Evolutionary conservation across 2,888 invertebrate genomes (phyloP).

Genomic region (Dasypolia templi): DNA sequence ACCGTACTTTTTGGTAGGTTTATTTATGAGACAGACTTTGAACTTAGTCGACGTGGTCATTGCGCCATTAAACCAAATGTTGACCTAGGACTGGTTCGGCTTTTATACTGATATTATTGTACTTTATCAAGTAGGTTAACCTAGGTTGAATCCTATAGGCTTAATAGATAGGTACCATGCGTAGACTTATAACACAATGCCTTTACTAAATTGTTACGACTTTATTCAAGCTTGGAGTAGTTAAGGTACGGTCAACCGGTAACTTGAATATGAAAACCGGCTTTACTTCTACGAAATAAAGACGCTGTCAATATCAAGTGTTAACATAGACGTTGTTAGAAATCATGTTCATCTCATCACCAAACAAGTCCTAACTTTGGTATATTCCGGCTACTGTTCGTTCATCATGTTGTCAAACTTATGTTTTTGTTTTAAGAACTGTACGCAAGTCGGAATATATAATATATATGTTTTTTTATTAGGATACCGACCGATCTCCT

Average conservation of each 20-base stretch:
- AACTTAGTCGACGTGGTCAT: slow-evolving; percentile 29
- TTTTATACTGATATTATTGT: slow-evolving; percentile 5
- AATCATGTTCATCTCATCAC: background rate
- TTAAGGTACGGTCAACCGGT: background rate
- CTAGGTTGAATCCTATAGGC: background rate
- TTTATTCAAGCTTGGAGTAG: background rate
- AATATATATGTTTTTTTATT: too few relatives aligned
- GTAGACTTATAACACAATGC: background rate
- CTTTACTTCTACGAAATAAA: background rate
- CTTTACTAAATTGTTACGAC: background rate
- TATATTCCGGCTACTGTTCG: background rate
- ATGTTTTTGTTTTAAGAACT: background rate
- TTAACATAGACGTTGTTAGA: background rate
- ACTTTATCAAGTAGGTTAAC: background rate
- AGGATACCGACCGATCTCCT: background rate
- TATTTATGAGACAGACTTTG: too few relatives aligned
- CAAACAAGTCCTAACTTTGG: background rate
- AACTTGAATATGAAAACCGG: background rate
- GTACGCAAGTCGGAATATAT: background rate
- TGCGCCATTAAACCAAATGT: slow-evolving; percentile 23
- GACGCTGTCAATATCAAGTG: background rate
- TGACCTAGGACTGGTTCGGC: slow-evolving; percentile 6
- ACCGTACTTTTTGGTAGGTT: too few relatives aligned
- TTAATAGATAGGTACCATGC: background rate
- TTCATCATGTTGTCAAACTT: too few relatives aligned